phyloP scores from a whole-genome alignment of 2,113 vertebrate genomes.

The Silurus meridionalis region DNA sequence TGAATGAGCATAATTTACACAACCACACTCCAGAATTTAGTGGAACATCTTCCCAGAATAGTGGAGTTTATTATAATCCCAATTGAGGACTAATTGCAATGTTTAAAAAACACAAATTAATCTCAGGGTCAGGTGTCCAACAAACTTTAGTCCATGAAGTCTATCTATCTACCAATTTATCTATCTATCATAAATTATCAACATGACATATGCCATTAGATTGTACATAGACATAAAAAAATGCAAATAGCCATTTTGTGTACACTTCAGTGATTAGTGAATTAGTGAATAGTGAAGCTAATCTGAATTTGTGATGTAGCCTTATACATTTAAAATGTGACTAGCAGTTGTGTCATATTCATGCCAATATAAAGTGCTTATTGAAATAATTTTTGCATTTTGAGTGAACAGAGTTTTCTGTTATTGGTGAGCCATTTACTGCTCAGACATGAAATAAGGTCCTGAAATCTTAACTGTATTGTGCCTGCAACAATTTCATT shows the following conservation, averaged over 20 bases:
- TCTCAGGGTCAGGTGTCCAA: no score
- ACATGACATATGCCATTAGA: not conserved
- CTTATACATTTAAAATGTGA: no score
- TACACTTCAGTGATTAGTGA: no score
- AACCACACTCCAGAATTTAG: no score
- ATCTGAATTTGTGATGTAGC: no score
- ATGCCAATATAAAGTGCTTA: not conserved
- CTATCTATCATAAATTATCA: not conserved
- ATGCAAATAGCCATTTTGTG: not conserved
- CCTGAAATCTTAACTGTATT: not conserved
- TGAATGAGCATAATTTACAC: no score
- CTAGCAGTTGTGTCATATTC: no score
- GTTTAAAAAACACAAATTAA: no score
- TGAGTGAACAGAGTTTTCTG: not conserved
- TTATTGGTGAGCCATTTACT: not conserved
- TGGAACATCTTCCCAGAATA: no score
- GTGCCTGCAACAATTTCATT: not conserved
- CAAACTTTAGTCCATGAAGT: not conserved
- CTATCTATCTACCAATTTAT: not conserved
- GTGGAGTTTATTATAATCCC: no score
- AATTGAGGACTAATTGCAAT: no score
- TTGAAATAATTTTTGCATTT: not conserved
- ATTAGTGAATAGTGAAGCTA: no score
- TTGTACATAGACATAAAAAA: not conserved
- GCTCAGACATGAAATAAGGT: not conserved